phyloP scores from a whole-genome alignment of 1,140 invertebrate genomes.

The Drosophila murphyi region DNA sequence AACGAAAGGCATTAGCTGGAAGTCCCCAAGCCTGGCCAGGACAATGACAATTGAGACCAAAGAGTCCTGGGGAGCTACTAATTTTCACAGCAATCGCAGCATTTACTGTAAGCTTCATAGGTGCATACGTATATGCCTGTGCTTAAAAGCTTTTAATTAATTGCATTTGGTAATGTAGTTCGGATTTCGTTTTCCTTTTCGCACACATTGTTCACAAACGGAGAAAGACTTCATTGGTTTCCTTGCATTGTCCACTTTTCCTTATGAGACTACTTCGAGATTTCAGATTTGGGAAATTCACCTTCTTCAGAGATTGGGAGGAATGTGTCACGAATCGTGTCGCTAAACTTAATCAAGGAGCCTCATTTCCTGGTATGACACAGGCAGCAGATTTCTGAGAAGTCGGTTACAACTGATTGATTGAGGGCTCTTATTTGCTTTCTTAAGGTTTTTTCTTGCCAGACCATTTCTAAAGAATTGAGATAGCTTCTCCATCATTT shows the following conservation, averaged over 20 bases:
- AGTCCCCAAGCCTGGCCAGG: constrained; percentile 47
- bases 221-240: background rate
- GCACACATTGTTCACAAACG: background rate
- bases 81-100: constrained; percentile 64
- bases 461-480: constrained; percentile 51
- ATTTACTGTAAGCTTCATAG: constrained; percentile 6
- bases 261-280: no score
- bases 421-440: background rate
- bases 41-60: constrained; percentile 49
- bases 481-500: constrained; percentile 33
- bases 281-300: no score
- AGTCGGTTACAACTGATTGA: background rate
- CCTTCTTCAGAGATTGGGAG: background rate
- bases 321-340: no score
- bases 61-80: constrained; percentile 45
- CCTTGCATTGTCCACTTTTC: no score
- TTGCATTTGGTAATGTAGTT: constrained; percentile 66
- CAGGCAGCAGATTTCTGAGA: background rate
- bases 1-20: constrained; percentile 41
- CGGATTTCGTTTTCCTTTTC: constrained; percentile 20
- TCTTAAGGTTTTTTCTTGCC: constrained; percentile 14
- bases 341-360: no score
- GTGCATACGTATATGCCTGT: constrained; percentile 21
- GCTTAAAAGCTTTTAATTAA: constrained; percentile 71
- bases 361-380: no score